Conservation (phyloP, 2,797 vertebrate species). For the Xerus rutilus region DNA sequence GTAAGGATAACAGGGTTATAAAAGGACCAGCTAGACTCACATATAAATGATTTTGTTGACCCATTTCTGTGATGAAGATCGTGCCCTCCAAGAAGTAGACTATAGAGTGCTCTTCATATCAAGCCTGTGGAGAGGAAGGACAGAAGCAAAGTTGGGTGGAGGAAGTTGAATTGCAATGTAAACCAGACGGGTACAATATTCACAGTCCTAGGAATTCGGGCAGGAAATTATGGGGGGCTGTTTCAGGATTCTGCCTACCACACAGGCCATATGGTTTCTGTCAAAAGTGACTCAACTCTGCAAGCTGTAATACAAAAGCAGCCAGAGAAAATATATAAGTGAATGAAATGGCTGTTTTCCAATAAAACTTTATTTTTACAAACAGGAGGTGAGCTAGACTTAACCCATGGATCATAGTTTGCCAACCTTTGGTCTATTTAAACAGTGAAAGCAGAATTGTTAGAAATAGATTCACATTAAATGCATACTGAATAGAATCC, state of each 20-base stretch:
- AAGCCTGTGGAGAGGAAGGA: neutral
- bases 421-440: neutral
- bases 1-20: neutral
- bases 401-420: neutral
- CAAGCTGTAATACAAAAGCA: neutral
- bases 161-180: neutral
- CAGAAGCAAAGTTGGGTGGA: neutral
- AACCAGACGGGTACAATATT: neutral
- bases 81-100: neutral
- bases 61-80: neutral
- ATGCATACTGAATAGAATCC: neutral
- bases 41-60: neutral
- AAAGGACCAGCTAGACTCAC: neutral
- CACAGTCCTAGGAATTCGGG: neutral
- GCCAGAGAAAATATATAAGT: conserved; percentile 30
- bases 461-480: conserved; percentile 25
- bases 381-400: neutral
- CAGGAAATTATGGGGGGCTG: neutral
- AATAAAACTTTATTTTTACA: conserved; percentile 73
- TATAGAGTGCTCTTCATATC: fast-evolving
- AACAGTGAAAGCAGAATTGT: neutral
- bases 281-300: neutral
- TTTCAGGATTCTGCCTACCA: neutral
- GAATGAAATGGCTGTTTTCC: neutral
- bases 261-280: neutral